phyloP scores from a whole-genome alignment of 1,140 invertebrate species.

The Acyrthosiphon pisum region DNA sequence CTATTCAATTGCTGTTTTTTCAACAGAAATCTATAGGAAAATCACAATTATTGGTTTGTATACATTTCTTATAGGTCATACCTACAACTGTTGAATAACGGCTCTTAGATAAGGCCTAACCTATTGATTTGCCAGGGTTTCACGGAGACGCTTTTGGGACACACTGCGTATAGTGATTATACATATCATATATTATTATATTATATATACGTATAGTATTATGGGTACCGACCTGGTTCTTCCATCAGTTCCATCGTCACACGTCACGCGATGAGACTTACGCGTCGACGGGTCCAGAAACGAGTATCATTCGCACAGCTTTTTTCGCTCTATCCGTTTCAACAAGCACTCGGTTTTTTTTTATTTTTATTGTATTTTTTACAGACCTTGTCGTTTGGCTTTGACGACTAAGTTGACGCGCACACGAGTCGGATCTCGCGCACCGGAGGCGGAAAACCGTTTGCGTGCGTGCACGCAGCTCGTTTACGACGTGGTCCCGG shows the following conservation, averaged over 20 bases:
- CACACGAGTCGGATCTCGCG: background rate
- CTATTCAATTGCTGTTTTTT: background rate
- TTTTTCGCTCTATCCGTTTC: background rate
- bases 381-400: background rate
- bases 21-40: background rate
- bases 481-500: conserved; percentile 7
- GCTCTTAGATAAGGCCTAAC: background rate
- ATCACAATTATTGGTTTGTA: background rate
- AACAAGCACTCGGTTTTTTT: too few relatives aligned
- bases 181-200: background rate
- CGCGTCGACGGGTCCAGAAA: background rate
- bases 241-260: conserved; percentile 1
- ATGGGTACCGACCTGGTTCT: conserved; percentile 29
- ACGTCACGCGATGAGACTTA: background rate
- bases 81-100: background rate
- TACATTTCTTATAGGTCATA: background rate
- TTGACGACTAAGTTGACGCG: background rate
- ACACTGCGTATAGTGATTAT: too few relatives aligned
- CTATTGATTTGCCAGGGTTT: background rate
- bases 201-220: background rate
- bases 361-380: background rate
- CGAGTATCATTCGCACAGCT: background rate
- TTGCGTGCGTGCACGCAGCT: background rate
- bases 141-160: background rate
- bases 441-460: conserved; percentile 15